Percentiles rank a stretch among this genome's conserved stretches.
These are phyloP conservation scores for Cairina moschata DNA, from an alignment of 2,113 vertebrate genomes.

Conservation along the genomic window DNA sequence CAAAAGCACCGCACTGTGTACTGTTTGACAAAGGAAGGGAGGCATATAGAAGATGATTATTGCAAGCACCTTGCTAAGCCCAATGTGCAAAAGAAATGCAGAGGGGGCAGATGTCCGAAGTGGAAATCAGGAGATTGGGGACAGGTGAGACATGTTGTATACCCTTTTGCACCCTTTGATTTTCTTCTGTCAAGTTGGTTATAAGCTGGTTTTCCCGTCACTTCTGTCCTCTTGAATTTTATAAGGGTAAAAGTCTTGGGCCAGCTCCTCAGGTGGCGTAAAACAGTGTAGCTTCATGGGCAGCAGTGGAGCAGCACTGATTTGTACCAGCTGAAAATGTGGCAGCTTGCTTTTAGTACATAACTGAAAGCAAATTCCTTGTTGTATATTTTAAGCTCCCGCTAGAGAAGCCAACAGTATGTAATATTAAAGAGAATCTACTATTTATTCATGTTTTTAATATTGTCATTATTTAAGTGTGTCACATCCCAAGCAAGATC, in stretches of 20 bases:
- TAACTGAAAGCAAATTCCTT: background rate
- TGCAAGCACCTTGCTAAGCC: conserved; percentile 88
- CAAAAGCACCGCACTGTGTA: conserved; percentile 89
- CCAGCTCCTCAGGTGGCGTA: background rate
- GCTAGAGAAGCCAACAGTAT: background rate
- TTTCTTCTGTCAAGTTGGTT: background rate
- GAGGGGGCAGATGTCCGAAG: conserved; percentile 89
- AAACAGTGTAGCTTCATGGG: background rate
- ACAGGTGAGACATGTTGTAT: conserved; percentile 83
- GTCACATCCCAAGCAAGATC: background rate
- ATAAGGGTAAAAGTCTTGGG: background rate
- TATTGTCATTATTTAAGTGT: background rate
- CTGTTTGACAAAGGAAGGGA: conserved; percentile 89
- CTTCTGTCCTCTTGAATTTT: conserved; percentile 9
- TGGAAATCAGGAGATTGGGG: conserved; percentile 93
- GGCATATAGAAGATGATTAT: conserved; percentile 83
- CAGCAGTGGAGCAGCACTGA: background rate
- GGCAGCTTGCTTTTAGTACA: background rate
- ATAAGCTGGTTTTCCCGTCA: background rate
- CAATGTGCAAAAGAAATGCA: conserved; percentile 87
- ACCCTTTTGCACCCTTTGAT: conserved; percentile 19
- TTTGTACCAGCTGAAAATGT: background rate
- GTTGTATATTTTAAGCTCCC: background rate
- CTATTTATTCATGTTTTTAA: background rate
- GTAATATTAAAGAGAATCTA: background rate